Percentiles rank a stretch among this genome's conserved stretches.
Evolutionary conservation across 2,797 vertebrate species (phyloP).

Genomic region (Sebastolobus altivelis): DNA sequence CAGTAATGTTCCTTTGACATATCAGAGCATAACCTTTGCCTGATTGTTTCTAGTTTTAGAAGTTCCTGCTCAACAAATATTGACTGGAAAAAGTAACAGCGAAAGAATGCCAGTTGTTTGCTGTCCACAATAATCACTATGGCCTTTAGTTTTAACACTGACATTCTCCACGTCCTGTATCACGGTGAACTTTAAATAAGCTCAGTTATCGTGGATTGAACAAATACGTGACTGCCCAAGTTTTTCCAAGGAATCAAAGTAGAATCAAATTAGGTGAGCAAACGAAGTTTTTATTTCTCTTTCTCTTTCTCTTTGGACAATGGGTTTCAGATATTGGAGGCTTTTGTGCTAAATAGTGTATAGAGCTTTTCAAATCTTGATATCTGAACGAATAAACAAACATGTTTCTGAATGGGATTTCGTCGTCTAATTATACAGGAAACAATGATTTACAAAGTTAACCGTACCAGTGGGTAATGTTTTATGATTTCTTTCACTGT

Average conservation of each 20-base stretch:
- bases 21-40: background rate
- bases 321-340: background rate
- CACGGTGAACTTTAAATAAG: background rate
- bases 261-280: background rate
- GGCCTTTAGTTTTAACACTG: conserved; percentile 5
- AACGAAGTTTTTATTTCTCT: background rate
- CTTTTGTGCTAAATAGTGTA: background rate
- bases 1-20: background rate
- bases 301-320: background rate
- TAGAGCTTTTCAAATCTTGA: conserved; percentile 8
- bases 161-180: background rate
- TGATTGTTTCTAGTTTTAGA: conserved; percentile 10
- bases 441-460: background rate
- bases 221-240: background rate
- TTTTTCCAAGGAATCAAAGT: conserved; percentile 1
- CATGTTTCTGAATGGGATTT: background rate
- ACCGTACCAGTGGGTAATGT: background rate
- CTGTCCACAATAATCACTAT: background rate
- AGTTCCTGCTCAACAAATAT: conserved; percentile 24
- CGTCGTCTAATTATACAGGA: background rate
- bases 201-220: background rate
- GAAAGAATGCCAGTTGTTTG: conserved; percentile 25
- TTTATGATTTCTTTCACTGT: background rate
- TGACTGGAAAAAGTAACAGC: background rate
- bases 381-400: background rate